Conservation (phyloP, 1,140 invertebrate species). For the Lethrus apterus region DNA sequence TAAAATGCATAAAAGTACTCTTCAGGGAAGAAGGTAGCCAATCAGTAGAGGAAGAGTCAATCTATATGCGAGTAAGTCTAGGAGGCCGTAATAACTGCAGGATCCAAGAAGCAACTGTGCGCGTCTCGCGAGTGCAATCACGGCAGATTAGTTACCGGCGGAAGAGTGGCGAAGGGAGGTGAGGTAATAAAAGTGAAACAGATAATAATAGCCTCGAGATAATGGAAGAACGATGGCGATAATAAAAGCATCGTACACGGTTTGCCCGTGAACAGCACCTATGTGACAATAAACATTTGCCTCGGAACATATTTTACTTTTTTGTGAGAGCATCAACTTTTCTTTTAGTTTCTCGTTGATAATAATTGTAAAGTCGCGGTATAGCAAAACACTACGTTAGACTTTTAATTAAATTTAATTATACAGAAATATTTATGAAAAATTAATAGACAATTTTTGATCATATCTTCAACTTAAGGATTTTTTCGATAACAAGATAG, state of each 20-base stretch:
- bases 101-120: constrained; percentile 16
- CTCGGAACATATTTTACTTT: too few relatives aligned
- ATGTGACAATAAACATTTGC: constrained; percentile 6
- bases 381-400: too few relatives aligned
- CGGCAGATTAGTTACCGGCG: constrained; percentile 29
- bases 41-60: constrained; percentile 21
- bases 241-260: constrained; percentile 19
- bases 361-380: too few relatives aligned
- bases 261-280: constrained; percentile 8
- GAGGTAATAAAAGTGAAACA: constrained; percentile 31
- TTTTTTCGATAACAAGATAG: too few relatives aligned
- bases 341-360: too few relatives aligned
- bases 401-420: too few relatives aligned
- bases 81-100: constrained; percentile 23
- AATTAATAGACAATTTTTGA: too few relatives aligned
- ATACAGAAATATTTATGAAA: too few relatives aligned
- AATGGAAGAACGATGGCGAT: constrained; percentile 30
- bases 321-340: too few relatives aligned
- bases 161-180: constrained; percentile 17
- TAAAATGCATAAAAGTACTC: constrained; percentile 23
- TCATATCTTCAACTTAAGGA: too few relatives aligned
- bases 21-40: constrained; percentile 19
- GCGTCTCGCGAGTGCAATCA: constrained; percentile 29
- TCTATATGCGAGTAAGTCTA: constrained; percentile 23
- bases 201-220: constrained; percentile 32